Evolutionary conservation across 2,113 vertebrate genomes (phyloP).

Genomic region (Stegastes partitus): DNA sequence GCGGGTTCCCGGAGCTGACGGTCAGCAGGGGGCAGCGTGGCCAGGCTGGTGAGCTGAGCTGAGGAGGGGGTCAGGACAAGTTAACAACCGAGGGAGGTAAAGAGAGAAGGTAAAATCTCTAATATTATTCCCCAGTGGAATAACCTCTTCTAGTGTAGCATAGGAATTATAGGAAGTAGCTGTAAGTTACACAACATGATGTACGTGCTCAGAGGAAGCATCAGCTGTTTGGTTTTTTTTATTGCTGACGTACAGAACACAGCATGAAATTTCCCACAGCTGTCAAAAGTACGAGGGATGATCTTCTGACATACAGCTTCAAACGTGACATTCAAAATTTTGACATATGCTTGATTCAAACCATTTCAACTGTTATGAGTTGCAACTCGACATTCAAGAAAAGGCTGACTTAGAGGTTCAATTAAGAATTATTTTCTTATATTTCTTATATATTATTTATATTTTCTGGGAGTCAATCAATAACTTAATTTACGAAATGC

Average conservation of each 20-base stretch:
- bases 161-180: background rate
- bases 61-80: constrained; percentile 17
- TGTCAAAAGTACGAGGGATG: background rate
- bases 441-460: background rate
- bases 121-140: background rate
- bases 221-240: background rate
- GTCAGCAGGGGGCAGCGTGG: constrained; percentile 93
- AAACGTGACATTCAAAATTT: background rate
- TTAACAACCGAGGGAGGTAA: background rate
- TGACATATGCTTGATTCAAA: no score
- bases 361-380: no score
- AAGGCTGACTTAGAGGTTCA: background rate
- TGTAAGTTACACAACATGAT: background rate
- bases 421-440: background rate
- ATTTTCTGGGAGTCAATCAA: no score
- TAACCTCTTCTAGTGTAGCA: background rate
- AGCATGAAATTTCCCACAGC: background rate
- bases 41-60: constrained; percentile 94
- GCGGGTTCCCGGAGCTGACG: constrained; percentile 88
- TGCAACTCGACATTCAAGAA: background rate
- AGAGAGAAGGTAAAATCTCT: constrained; percentile 1
- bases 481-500: no score
- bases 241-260: background rate
- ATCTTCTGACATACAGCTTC: background rate
- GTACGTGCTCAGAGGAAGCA: background rate